phyloP scores from a whole-genome alignment of 1,140 invertebrate species.

The Formica exsecta region DNA sequence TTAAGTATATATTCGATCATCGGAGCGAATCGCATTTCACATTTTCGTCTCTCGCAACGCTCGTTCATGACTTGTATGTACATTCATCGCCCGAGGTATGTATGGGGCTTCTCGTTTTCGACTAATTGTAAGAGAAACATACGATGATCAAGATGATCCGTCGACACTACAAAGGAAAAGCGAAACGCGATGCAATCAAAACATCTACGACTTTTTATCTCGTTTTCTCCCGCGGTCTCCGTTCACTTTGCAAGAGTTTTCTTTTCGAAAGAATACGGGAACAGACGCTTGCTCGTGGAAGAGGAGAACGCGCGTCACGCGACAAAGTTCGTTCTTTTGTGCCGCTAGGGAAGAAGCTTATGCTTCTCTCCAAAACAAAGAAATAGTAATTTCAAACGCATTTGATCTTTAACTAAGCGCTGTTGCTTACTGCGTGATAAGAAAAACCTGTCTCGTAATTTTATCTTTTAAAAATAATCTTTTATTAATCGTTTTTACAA shows the following conservation, averaged over 20 bases:
- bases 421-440: background rate
- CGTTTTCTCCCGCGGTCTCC: conserved; percentile 16
- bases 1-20: conserved; percentile 33
- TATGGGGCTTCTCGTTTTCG: background rate
- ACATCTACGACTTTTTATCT: conserved; percentile 10
- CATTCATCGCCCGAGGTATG: background rate
- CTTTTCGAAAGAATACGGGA: conserved; percentile 58
- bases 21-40: background rate
- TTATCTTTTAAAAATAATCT: background rate
- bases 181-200: background rate
- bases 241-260: conserved; percentile 41
- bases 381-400: conserved; percentile 51
- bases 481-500: background rate
- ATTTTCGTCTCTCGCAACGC: conserved; percentile 31
- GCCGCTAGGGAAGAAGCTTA: conserved; percentile 23
- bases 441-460: background rate
- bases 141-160: conserved; percentile 47
- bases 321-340: conserved; percentile 44
- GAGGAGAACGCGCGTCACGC: conserved; percentile 7
- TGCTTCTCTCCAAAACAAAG: conserved; percentile 36
- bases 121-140: background rate
- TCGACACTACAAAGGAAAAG: conserved; percentile 29
- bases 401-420: conserved; percentile 30
- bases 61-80: conserved; percentile 5
- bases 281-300: conserved; percentile 55